Conservation (phyloP, 2,113 vertebrate genomes). For the Heterochromis multidens region DNA sequence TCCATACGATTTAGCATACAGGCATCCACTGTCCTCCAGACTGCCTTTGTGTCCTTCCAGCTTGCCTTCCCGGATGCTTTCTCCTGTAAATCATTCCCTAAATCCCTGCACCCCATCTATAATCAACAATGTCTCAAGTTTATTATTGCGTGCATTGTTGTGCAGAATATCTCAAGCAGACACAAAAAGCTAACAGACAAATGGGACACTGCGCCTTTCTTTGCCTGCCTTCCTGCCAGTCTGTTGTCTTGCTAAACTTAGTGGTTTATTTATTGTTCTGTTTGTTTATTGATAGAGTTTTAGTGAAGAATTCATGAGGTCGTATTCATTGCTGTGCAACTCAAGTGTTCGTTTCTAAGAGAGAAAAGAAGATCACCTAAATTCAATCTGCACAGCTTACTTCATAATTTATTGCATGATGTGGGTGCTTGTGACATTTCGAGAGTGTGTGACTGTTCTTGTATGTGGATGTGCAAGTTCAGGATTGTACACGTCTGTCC, state of each 20-base stretch:
- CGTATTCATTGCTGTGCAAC: slow-evolving; percentile 37
- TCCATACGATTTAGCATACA: slow-evolving; percentile 61
- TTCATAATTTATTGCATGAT: slow-evolving; percentile 47
- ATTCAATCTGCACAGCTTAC: slow-evolving; percentile 20
- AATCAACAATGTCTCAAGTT: slow-evolving; percentile 50
- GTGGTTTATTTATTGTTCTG: slow-evolving; percentile 67
- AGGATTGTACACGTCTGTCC: neutral
- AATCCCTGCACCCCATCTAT: slow-evolving; percentile 30
- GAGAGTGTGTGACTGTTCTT: neutral
- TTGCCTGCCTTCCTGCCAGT: slow-evolving; percentile 11
- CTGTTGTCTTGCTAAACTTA: slow-evolving; percentile 43
- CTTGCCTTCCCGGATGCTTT: slow-evolving; percentile 26
- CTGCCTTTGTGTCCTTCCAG: slow-evolving; percentile 55
- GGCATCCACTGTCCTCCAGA: slow-evolving; percentile 54
- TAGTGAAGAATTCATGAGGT: slow-evolving; percentile 52
- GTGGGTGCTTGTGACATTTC: neutral
- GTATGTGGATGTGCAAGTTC: neutral
- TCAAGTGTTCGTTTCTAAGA: slow-evolving; percentile 14
- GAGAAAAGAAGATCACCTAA: slow-evolving; percentile 16
- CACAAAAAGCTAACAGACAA: slow-evolving; percentile 46
- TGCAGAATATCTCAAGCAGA: slow-evolving; percentile 33
- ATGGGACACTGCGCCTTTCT: slow-evolving; percentile 1
- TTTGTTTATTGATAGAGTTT: slow-evolving; percentile 65
- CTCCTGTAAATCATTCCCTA: slow-evolving; percentile 38
- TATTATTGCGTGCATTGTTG: slow-evolving; percentile 42